A percentile compares a stretch with the other conserved stretches of the same genome.
These are phyloP conservation scores for Tenthredo notha DNA, from an alignment of 2,888 invertebrate genomes.

Conservation along the genomic window DNA sequence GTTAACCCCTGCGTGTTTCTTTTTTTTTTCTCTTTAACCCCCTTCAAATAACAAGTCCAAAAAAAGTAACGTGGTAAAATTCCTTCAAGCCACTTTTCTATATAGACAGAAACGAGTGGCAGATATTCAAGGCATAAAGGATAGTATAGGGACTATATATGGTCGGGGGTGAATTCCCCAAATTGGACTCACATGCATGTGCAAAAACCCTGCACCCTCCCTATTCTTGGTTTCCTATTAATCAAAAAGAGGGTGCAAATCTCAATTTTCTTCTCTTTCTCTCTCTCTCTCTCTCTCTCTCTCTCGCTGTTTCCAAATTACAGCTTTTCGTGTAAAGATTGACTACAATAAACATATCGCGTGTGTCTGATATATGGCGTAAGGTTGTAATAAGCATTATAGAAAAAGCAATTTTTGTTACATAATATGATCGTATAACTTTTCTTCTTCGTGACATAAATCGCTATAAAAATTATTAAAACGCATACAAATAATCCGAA, in stretches of 20 bases:
- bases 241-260: not conserved
- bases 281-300: no score
- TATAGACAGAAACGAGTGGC: slow-evolving; percentile 2
- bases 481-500: no score
- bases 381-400: no score
- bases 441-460: no score
- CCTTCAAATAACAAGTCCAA: not conserved
- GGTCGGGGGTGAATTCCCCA: slow-evolving; percentile 6
- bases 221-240: not conserved
- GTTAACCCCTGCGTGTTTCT: not conserved
- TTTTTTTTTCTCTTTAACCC: not conserved
- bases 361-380: no score
- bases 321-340: no score
- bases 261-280: no score
- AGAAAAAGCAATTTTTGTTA: not conserved
- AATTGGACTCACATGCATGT: slow-evolving; percentile 14
- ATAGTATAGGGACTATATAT: not conserved
- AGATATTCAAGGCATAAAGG: slow-evolving; percentile 10
- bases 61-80: not conserved
- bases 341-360: no score
- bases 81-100: not conserved
- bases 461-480: no score
- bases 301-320: no score
- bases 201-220: not conserved
- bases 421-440: no score